Evolutionary conservation across 2,113 vertebrate species (phyloP).

Genomic region (Atrichornis clamosus): DNA sequence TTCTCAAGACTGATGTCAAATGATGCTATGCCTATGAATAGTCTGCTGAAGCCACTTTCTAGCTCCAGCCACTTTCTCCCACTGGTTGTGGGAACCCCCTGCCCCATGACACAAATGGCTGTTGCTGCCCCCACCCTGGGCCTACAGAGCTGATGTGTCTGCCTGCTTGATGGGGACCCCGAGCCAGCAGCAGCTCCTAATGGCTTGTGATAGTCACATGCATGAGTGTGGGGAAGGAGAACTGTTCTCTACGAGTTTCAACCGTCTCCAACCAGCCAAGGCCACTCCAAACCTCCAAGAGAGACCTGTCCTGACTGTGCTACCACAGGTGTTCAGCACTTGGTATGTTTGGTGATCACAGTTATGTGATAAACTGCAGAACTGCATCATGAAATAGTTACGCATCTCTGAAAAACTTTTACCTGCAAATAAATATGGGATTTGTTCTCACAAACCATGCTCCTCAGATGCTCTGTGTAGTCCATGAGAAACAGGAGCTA

Average conservation of each 20-base stretch:
- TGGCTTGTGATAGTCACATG: background rate
- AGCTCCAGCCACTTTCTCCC: background rate
- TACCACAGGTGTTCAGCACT: background rate
- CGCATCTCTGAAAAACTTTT: background rate
- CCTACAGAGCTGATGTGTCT: background rate
- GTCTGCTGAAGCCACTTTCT: background rate
- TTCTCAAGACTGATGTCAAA: background rate
- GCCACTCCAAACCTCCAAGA: accelerated
- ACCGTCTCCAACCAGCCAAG: background rate
- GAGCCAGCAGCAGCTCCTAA: accelerated
- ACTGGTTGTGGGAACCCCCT: accelerated
- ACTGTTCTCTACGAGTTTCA: background rate
- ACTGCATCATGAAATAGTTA: background rate
- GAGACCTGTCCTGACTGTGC: background rate
- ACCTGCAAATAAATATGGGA: background rate
- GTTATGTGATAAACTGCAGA: background rate
- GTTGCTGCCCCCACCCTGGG: accelerated
- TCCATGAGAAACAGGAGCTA: background rate
- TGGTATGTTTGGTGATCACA: background rate
- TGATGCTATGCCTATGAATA: background rate
- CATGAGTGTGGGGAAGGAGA: background rate
- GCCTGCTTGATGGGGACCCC: accelerated
- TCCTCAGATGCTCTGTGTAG: background rate
- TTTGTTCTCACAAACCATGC: background rate
- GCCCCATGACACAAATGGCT: accelerated